Evolutionary conservation across 1,140 invertebrate species (phyloP), one percentile per base, ranked within the genome.

Genomic region (Leptestheria dahalacensis): DNA sequence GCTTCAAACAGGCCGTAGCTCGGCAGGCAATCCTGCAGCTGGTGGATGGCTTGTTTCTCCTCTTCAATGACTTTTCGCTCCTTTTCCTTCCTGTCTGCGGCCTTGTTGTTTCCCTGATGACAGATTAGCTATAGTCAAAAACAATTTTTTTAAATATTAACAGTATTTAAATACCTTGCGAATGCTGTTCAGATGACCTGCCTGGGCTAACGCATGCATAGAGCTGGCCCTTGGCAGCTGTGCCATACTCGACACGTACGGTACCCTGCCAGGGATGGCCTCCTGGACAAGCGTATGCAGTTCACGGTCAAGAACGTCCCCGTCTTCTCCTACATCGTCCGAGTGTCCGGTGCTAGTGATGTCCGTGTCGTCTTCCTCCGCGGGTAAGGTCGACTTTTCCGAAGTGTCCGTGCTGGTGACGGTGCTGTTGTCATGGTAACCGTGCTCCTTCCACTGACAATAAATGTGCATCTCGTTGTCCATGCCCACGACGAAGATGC

Each of bases 381-480:
- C 24, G 33, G 21, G 53, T 55, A 18, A 24, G 26, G 28, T 28
- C 33, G 3, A 29, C 53, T 3, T 29, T 33, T 55, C 53, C 53
- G 1, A 29, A 33, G 3, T 29, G 15, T 29, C 21, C 53, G 26
- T 21, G n/a, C 23, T 24, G 57, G 25, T 3, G 28, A 57, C 18
- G 18, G 33, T 49, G 33, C 33, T 9, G 6, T 9, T 15, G 53
- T 41, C 11, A 15, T 28, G 11, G 26, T n/a, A 29, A n/a, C 2
- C 12, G 26, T 33, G 33, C n/a, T 86, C 84, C 66, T 88, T 89
- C 95, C 96, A 99, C 70, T 99, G 96, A 0, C 92, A 95, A 69
- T 97, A 99, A 0, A 98, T 92, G 67, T 98, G 92, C 91, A 99
- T 97, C 72, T 99, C 96, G 28, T 93, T 98, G 68, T 97, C 92